phyloP scores from a whole-genome alignment of 1,140 invertebrate genomes.

The Colletes gigas region DNA sequence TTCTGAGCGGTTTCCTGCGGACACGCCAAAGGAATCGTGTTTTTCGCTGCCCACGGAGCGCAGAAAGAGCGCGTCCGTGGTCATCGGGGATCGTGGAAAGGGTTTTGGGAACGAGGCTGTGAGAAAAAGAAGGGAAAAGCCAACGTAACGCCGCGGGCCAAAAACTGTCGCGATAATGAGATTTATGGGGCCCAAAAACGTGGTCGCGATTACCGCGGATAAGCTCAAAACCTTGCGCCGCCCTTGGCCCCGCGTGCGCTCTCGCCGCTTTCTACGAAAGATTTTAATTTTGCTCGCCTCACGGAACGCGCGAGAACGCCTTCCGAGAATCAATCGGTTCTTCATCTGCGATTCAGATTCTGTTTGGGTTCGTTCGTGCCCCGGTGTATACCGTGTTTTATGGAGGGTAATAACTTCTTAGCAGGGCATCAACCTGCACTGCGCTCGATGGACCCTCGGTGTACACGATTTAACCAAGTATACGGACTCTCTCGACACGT shows the following conservation, averaged over 20 bases:
- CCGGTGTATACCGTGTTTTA: not conserved
- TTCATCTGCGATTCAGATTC: not conserved
- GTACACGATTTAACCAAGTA: too few species aligned
- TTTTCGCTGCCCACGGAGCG: constrained; percentile 1
- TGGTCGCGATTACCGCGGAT: constrained; percentile 62
- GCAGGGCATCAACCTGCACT: too few species aligned
- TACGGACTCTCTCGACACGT: too few species aligned
- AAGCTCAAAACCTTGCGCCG: constrained; percentile 29
- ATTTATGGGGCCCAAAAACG: constrained; percentile 66
- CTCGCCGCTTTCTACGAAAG: constrained; percentile 36
- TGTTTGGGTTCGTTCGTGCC: constrained; percentile 11
- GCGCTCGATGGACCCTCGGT: too few species aligned
- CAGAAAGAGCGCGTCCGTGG: not conserved
- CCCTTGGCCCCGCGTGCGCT: not conserved
- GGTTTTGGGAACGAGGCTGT: constrained; percentile 16
- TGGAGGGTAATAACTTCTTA: too few species aligned
- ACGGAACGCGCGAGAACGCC: constrained; percentile 2
- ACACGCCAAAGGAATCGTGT: constrained; percentile 12
- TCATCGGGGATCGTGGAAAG: constrained; percentile 4
- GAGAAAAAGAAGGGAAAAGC: constrained; percentile 27
- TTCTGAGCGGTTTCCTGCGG: constrained; percentile 36
- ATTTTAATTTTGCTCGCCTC: constrained; percentile 30
- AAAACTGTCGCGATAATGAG: constrained; percentile 64
- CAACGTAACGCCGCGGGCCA: constrained; percentile 50
- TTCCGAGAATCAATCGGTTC: constrained; percentile 21